These are phyloP conservation scores for Trochalopteron elliotii DNA, from an alignment of 2,113 vertebrate genomes.

Conservation along the genomic window DNA sequence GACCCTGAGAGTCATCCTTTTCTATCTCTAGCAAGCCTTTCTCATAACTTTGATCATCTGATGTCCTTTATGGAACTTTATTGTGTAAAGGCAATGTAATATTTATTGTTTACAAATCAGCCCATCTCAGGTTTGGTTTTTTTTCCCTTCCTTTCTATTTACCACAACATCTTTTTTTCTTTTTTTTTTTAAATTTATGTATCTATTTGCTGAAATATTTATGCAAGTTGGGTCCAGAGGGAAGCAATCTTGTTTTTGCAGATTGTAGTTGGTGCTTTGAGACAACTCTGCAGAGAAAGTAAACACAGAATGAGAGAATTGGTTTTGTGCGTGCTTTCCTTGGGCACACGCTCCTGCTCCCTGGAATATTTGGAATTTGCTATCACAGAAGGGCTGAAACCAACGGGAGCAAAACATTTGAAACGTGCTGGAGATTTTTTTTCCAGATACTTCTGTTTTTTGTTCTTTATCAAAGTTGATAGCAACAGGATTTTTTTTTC, in stretches of 20 bases:
- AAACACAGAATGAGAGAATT: slow-evolving; percentile 63
- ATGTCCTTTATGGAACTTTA: slow-evolving; percentile 24
- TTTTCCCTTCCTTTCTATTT: slow-evolving; percentile 11
- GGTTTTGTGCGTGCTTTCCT: slow-evolving; percentile 45
- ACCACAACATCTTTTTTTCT: not conserved
- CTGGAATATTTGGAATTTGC: slow-evolving; percentile 18
- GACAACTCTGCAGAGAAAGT: not conserved
- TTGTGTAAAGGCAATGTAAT: slow-evolving; percentile 40
- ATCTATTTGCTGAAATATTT: slow-evolving; percentile 55
- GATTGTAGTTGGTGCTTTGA: slow-evolving; percentile 51
- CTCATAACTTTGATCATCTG: slow-evolving; percentile 44
- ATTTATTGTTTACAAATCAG: slow-evolving; percentile 62
- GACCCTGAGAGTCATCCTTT: not conserved
- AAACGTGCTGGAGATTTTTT: not conserved
- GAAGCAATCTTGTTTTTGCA: slow-evolving; percentile 57
- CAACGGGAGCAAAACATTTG: not conserved
- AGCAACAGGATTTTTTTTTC: not conserved
- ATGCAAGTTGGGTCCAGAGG: slow-evolving; percentile 45
- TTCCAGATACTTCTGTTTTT: not conserved
- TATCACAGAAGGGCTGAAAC: not conserved
- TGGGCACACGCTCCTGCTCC: not conserved
- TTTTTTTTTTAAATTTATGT: slow-evolving; percentile 14
- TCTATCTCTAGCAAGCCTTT: not conserved
- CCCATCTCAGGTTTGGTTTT: not conserved
- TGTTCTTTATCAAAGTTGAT: slow-evolving; percentile 22